Conservation (phyloP, 2,797 vertebrate genomes). For the Oreonectes daqikongensis region DNA sequence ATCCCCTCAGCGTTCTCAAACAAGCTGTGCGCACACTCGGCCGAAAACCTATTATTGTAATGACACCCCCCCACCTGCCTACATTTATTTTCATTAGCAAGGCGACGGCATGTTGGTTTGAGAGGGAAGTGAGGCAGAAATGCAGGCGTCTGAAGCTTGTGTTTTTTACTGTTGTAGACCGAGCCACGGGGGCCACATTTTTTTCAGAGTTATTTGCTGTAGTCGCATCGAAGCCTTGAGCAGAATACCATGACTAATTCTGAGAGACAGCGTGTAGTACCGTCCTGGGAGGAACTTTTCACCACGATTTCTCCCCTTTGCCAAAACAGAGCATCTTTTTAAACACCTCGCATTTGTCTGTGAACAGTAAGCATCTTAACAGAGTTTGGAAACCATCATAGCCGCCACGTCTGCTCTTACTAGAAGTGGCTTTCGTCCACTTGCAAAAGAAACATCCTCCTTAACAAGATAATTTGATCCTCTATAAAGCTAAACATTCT, state of each 20-base stretch:
- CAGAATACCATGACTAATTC: slow-evolving; percentile 31
- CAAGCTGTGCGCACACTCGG: slow-evolving; percentile 12
- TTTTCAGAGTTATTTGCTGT: slow-evolving; percentile 24
- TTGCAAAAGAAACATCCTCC: slow-evolving; percentile 40
- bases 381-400: slow-evolving; percentile 47
- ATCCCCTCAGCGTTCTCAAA: slow-evolving; percentile 17
- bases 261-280: background rate
- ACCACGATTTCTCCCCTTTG: background rate
- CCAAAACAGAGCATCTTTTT: slow-evolving; percentile 14
- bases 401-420: slow-evolving; percentile 33
- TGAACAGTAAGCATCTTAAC: slow-evolving; percentile 14
- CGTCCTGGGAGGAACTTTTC: slow-evolving; percentile 10
- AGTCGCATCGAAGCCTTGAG: slow-evolving; percentile 8
- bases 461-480: slow-evolving; percentile 42
- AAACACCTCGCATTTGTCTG: slow-evolving; percentile 33
- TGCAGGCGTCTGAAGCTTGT: background rate
- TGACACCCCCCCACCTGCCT: slow-evolving; percentile 28
- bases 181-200: background rate
- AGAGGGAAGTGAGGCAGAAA: slow-evolving; percentile 27
- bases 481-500: slow-evolving; percentile 48
- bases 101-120: slow-evolving; percentile 20
- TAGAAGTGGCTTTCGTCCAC: slow-evolving; percentile 43
- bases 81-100: slow-evolving; percentile 49
- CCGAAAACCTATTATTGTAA: slow-evolving; percentile 48
- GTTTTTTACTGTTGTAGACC: background rate